Evolutionary conservation across 2,888 invertebrate genomes (phyloP), one percentile per base, ranked within the genome.

Genomic region (Troides aeacus): DNA sequence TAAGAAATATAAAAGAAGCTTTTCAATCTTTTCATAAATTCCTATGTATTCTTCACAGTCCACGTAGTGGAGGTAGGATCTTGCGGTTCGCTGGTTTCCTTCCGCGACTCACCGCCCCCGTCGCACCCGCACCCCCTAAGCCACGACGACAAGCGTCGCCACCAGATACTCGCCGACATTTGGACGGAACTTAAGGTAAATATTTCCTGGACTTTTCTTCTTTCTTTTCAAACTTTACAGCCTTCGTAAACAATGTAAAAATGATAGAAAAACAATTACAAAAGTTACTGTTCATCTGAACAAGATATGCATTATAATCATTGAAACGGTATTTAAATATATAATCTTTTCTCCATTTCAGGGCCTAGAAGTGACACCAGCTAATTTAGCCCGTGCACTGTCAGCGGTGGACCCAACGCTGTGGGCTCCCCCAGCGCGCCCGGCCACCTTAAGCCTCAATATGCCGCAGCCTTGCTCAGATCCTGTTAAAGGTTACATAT

Each of bases 381-480:
- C 94, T 42, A 93, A 93, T 78, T 82, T 94, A 72, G 92, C 95
- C 39, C 93, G 94, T 68, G 95, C 95, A 0, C 84, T 95, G 64
- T 94, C 94, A 21, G 93, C 93, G 0, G 94, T 95, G 64, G 95
- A 95, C 80, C 94, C 95, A 0, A 91, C 95, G 62, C 83, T 95
- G 73, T 95, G 95, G 95, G 94, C 95, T 59, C 93, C 95, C 7
- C 94, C 96, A 1, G 89, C 95, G 60, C 91, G 96, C 64, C 96
- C 96, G 0, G 94, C 94, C 46, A 96, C 96, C 0, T 93, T 96
- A 69, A 95, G 95, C 85, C 93, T 96, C 74, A 95, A 95, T 79
- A 90, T 95, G 83, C 94, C 95, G 46, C 93, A 94, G 70, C 92
- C 94, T 74, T 80, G 79, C 75, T 78, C 84, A 15, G 85, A 87